Evolutionary conservation across 2,888 invertebrate genomes (phyloP).

Genomic region (Spisula subtruncata): DNA sequence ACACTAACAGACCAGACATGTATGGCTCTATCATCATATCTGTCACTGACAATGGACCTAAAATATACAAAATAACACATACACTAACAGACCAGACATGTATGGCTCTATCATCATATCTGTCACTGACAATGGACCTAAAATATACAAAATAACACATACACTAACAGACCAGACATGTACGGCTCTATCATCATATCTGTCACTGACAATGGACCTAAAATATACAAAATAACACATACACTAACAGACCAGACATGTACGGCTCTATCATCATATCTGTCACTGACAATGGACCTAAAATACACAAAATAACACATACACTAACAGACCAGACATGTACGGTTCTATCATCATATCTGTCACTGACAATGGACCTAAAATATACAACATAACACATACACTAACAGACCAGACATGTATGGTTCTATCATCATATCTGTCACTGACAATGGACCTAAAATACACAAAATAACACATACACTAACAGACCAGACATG

Average conservation of each 20-base stretch:
- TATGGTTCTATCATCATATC: slow-evolving; percentile 64
- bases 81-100: slow-evolving; percentile 64
- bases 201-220: slow-evolving; percentile 77
- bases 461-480: too few species aligned
- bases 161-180: slow-evolving; percentile 64
- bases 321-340: slow-evolving; percentile 64
- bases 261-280: slow-evolving; percentile 64
- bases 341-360: slow-evolving; percentile 64
- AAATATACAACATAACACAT: too few species aligned
- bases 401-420: slow-evolving; percentile 64
- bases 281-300: slow-evolving; percentile 77
- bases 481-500: slow-evolving; percentile 64
- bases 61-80: too few species aligned
- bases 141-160: too few species aligned
- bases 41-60: slow-evolving; percentile 77
- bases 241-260: slow-evolving; percentile 64
- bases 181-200: slow-evolving; percentile 64
- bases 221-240: too few species aligned
- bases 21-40: slow-evolving; percentile 64
- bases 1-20: slow-evolving; percentile 64
- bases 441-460: slow-evolving; percentile 77
- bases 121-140: slow-evolving; percentile 77
- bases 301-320: too few species aligned
- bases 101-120: slow-evolving; percentile 64
- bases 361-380: slow-evolving; percentile 77